phyloP scores from a whole-genome alignment of 2,113 vertebrate genomes.

The Dipodomys stephensi region DNA sequence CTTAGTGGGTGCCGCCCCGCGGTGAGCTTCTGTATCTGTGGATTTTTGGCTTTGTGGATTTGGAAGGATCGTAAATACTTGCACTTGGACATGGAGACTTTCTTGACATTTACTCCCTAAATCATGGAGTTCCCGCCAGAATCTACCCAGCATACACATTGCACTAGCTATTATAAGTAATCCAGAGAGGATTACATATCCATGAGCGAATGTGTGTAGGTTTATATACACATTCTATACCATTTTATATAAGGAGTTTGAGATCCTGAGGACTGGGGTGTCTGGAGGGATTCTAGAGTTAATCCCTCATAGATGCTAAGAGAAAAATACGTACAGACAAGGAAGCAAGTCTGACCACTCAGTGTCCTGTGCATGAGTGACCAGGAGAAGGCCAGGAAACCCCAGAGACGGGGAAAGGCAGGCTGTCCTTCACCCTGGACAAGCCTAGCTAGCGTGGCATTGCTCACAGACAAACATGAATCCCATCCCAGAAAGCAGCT shows the following conservation, averaged over 20 bases:
- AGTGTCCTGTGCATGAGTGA: fast-evolving
- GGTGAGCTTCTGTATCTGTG: too few species aligned
- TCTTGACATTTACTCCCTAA: neutral
- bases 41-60: neutral
- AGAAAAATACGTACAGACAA: fast-evolving
- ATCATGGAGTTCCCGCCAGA: neutral
- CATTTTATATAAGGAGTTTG: neutral
- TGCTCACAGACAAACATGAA: neutral
- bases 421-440: fast-evolving
- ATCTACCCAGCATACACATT: neutral
- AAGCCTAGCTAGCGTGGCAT: neutral
- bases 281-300: neutral
- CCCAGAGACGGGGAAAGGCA: neutral
- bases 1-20: neutral
- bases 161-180: neutral
- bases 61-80: neutral
- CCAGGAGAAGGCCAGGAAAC: neutral
- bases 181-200: neutral
- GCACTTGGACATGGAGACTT: neutral
- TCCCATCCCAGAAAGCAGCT: neutral
- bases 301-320: too few species aligned
- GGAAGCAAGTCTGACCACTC: neutral
- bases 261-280: neutral
- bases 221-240: neutral
- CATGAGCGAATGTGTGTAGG: neutral